phyloP scores from a whole-genome alignment of 2,113 vertebrate species.

The Azemiops feae region DNA sequence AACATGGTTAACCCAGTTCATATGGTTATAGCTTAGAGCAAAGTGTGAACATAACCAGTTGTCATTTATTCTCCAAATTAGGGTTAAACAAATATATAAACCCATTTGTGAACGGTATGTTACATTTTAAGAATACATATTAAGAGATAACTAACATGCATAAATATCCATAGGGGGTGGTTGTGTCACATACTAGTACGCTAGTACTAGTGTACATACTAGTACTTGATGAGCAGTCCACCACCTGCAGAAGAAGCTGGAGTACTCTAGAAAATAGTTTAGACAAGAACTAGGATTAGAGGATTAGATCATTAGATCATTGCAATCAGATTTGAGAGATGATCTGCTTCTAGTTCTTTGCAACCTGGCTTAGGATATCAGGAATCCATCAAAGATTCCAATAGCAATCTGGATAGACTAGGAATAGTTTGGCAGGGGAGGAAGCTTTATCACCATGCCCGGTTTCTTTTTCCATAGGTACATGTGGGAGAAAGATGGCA shows the following conservation, averaged over 20 bases:
- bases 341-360: background rate
- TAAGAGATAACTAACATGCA: background rate
- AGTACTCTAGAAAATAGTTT: background rate
- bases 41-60: background rate
- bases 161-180: background rate
- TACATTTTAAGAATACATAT: background rate
- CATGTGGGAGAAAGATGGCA: constrained; percentile 93
- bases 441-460: background rate
- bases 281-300: background rate
- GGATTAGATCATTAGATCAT: too few relatives aligned
- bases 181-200: background rate
- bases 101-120: background rate
- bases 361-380: background rate
- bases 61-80: background rate
- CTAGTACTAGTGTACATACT: background rate
- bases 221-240: background rate
- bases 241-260: background rate
- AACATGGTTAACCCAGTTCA: background rate
- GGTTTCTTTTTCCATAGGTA: constrained; percentile 68
- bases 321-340: background rate
- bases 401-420: background rate
- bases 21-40: background rate
- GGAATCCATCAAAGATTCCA: background rate
- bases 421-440: background rate
- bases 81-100: background rate